Percentiles rank a stretch among this genome's conserved stretches.
These are phyloP conservation scores for Butastur rufipennis DNA, from an alignment of 2,113 vertebrate genomes.

Conservation along the genomic window DNA sequence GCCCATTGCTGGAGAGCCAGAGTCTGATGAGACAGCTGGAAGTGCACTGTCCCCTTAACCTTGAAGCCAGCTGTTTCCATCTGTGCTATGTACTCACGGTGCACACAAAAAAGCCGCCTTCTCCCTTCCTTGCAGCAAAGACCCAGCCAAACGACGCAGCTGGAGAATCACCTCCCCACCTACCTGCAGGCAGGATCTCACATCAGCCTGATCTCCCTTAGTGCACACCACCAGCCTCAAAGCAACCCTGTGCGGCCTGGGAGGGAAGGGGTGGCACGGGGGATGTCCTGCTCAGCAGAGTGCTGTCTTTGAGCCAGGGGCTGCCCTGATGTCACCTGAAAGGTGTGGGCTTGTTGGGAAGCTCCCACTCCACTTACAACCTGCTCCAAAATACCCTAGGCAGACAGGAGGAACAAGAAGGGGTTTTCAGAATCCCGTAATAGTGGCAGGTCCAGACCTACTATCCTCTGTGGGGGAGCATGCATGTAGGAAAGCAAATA, in stretches of 20 bases:
- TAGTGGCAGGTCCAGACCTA: rapidly evolving
- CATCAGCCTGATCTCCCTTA: not conserved
- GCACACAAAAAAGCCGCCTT: not conserved
- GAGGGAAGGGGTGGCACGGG: not conserved
- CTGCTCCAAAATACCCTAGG: not conserved
- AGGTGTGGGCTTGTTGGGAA: not conserved
- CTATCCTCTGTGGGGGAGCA: no score
- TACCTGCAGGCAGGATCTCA: not conserved
- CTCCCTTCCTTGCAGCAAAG: not conserved
- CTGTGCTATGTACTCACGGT: rapidly evolving
- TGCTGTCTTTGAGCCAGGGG: not conserved
- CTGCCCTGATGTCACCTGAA: not conserved
- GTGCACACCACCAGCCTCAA: not conserved
- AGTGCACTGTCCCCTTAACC: not conserved
- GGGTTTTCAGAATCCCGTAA: not conserved
- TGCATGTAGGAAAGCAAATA: not conserved
- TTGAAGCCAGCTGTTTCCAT: not conserved
- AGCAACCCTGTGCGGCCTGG: rapidly evolving
- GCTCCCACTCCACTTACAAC: no score
- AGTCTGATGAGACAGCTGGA: not conserved
- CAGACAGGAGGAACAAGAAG: not conserved
- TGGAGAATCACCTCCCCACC: not conserved
- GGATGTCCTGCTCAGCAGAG: not conserved
- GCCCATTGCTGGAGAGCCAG: not conserved
- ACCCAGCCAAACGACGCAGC: not conserved